These are phyloP conservation scores for Stomorhina lunata DNA, from an alignment of 2,888 invertebrate species.

Conservation along the genomic window DNA sequence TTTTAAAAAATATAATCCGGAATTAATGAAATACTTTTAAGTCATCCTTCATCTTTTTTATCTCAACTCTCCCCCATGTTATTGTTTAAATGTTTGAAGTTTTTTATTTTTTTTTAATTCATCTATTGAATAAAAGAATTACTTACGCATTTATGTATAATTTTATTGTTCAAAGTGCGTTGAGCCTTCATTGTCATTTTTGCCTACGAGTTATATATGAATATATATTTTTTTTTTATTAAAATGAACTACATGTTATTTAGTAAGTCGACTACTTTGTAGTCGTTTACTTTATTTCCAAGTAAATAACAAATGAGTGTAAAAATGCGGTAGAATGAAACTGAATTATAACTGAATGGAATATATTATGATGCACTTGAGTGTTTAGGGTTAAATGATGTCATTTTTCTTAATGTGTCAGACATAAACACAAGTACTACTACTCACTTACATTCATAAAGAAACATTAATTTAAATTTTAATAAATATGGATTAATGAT, in stretches of 20 bases:
- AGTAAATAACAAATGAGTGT: background rate
- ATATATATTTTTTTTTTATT: too few species aligned
- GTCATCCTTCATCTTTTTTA: background rate
- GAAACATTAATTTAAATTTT: conserved; percentile 45
- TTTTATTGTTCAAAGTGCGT: too few species aligned
- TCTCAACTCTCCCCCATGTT: background rate
- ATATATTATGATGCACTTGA: conserved; percentile 59
- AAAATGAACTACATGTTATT: too few species aligned
- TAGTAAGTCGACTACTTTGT: too few species aligned
- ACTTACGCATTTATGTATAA: conserved; percentile 47
- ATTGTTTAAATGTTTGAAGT: conserved; percentile 23
- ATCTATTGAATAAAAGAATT: conserved; percentile 24
- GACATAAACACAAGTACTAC: background rate
- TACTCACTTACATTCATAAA: background rate
- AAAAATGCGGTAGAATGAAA: conserved; percentile 7
- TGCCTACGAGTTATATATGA: too few species aligned
- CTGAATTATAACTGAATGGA: conserved; percentile 32
- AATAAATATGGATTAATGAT: background rate
- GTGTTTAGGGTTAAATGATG: conserved; percentile 61
- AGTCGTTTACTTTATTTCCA: too few species aligned
- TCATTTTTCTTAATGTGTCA: conserved; percentile 53
- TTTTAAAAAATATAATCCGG: conserved; percentile 29
- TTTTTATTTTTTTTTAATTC: conserved; percentile 9
- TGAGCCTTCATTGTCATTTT: too few species aligned
- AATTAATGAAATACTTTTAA: conserved; percentile 22